These are phyloP conservation scores for Drosophila peninsularis DNA, from an alignment of 2,888 invertebrate species.

Conservation along the genomic window DNA sequence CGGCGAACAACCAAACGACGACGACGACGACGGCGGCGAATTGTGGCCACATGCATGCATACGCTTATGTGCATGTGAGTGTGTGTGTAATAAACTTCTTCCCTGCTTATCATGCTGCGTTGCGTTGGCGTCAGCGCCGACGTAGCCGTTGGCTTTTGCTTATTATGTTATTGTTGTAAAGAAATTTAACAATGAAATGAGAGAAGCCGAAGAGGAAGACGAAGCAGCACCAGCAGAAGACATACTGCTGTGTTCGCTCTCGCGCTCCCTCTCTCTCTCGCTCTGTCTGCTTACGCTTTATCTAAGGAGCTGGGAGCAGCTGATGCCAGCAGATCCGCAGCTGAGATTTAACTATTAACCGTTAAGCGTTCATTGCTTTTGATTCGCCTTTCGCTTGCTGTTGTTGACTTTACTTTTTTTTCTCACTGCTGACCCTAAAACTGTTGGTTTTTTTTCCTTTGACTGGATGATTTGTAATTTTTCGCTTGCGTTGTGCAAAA, in stretches of 20 bases:
- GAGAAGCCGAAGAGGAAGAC: slow-evolving; percentile 9
- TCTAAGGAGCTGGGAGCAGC: slow-evolving; percentile 35
- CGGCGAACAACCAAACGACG: slow-evolving; percentile 25
- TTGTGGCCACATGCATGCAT: slow-evolving; percentile 34
- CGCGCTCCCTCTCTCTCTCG: not conserved
- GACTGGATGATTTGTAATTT: slow-evolving; percentile 51
- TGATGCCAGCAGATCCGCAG: slow-evolving; percentile 39
- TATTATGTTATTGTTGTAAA: slow-evolving; percentile 51
- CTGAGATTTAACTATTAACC: slow-evolving; percentile 28
- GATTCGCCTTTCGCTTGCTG: slow-evolving; percentile 26
- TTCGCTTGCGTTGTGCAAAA: slow-evolving; percentile 47
- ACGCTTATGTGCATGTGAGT: slow-evolving; percentile 18
- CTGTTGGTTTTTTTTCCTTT: slow-evolving; percentile 30
- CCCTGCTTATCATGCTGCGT: slow-evolving; percentile 50
- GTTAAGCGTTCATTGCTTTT: slow-evolving; percentile 29
- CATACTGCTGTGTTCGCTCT: not conserved
- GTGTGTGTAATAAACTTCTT: slow-evolving; percentile 45
- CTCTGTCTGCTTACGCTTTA: slow-evolving; percentile 21
- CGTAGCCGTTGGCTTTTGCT: slow-evolving; percentile 16
- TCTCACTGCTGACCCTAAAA: slow-evolving; percentile 46
- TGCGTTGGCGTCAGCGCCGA: slow-evolving; percentile 50
- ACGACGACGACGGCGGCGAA: slow-evolving; percentile 26
- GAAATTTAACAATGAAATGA: slow-evolving; percentile 59
- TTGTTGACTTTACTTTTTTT: slow-evolving; percentile 8
- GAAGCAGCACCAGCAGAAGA: slow-evolving; percentile 7